Base-by-base conservation (phyloP, 2,888 invertebrate genomes). In the Zhuqinia jingwanae region DNA sequence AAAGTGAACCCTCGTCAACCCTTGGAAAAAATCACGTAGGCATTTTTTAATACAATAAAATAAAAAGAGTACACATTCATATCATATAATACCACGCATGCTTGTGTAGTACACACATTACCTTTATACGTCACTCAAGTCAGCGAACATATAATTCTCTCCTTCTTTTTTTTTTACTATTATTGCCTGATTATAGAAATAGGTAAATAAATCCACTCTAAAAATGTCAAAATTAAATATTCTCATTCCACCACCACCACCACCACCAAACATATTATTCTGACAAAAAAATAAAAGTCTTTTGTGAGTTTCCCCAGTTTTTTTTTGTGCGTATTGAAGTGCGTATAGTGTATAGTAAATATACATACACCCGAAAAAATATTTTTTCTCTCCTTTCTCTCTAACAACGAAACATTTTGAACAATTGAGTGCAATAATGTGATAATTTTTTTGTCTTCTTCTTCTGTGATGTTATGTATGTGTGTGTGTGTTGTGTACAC, bases 201-300 rank as follows among this genome's bases (percentile, higher is more conserved):
- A 75, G 56, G 75, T 75, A 77, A 77, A 60, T 58, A 58, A 77
- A 58, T 77, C 77, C 77, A 79, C 60, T 79, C 63, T 63, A 79
- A 79, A 79, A 79, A 79, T 79, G 79, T 79, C 79, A 79, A 79
- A 79, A 79, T 79, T 79, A 65, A 60, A 63, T 79, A 63, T 79
- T 65, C 79, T 63, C 79, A 30, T 79, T 47, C 30, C 22, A 65
- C 22, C n/a, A n/a, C n/a, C n/a, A n/a, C n/a, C n/a, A n/a, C n/a
- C n/a, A n/a, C n/a, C n/a, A n/a, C n/a, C n/a, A n/a, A n/a, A 36
- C 36, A 8, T 6, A 36, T 3, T 8, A 36, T 36, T 36, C 8
- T 36, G 36, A 8, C 3, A 36, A 8, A 8, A 36, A 36, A 36
- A 36, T 36, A 27, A 65, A 63, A 47, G 15, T 27, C 53, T 36